Evolutionary conservation across 2,113 vertebrate species (phyloP), one percentile per base, ranked within the genome.

Genomic region (Neotragus moschatus): DNA sequence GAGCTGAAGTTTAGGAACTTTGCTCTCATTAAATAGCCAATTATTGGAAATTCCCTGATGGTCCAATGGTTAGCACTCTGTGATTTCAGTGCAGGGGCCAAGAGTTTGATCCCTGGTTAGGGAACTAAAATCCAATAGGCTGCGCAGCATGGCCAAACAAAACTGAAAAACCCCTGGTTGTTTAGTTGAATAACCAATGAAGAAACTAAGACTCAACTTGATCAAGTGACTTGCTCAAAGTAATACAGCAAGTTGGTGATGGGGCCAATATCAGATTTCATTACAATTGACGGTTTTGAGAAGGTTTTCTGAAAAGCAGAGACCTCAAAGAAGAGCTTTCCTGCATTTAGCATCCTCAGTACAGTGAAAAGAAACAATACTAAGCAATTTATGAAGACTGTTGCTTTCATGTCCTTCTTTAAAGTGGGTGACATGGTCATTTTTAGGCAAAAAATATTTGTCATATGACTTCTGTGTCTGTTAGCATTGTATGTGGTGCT

Each of bases 281-380:
- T 90, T 58, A 77, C 53, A 92, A 9, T 58, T 36, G 49, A 45
- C 56, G 53, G 16, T 82, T 92, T 90, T 82, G 58, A 94, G n/a
- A 36, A 61, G 25, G 61, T 90, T 94, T 96, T 94, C 70, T 55
- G 85, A 89, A 90, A 89, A 92, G 36, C 39, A 90, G 58, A 97
- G 89, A 92, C 55, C 30, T 73, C 53, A 51, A 58, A 90, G 25
- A 88, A 56, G 70, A 92, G 55, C 14, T 49, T 94, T 92, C 60
- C 36, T 94, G 23, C 6, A 11, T 80, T 92, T 49, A 86, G 19
- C 26, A n/a, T 39, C 19, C 6, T 92, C 21, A 49, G 6, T 70
- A 85, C 36, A 55, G n/a, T 75, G 70, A 81, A n/a, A 89, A 94
- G 79, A 85, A 80, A 61, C 13, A 82, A 45, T 88, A 81, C 25